phyloP scores from a whole-genome alignment of 2,797 vertebrate genomes.

The Hypotaenidia okinawae region DNA sequence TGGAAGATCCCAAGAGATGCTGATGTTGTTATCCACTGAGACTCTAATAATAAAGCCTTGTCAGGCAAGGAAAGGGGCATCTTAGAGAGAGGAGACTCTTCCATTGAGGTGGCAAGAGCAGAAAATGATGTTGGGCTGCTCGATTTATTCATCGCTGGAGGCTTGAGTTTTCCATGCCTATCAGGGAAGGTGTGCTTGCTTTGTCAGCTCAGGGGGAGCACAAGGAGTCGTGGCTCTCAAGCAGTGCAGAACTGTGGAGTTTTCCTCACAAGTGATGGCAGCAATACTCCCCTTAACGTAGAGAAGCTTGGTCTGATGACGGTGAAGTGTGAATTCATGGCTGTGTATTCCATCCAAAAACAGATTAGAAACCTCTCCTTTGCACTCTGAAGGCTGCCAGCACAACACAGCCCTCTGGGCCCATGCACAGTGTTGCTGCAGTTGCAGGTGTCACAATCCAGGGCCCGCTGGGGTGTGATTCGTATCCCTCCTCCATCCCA shows the following conservation, averaged over 20 bases:
- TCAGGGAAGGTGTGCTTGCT: background rate
- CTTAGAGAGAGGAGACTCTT: background rate
- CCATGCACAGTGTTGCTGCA: background rate
- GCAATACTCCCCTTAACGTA: background rate
- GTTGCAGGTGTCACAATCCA: background rate
- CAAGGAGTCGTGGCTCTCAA: background rate
- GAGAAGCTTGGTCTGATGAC: background rate
- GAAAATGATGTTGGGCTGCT: background rate
- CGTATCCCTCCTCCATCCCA: background rate
- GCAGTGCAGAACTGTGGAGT: fast-evolving
- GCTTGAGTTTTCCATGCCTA: background rate
- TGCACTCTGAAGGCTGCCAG: background rate
- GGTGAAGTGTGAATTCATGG: background rate
- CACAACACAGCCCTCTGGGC: background rate
- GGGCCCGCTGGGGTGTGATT: no score
- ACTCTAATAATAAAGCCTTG: background rate
- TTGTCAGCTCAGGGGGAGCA: background rate
- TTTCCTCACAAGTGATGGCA: background rate
- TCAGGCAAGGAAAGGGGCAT: background rate
- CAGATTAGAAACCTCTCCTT: no score
- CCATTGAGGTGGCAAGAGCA: background rate
- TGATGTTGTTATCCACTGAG: background rate
- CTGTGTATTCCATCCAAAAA: background rate
- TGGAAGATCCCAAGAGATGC: background rate
- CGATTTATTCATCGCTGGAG: background rate